Percentiles rank a stretch among this genome's conserved stretches.
These are phyloP conservation scores for Pollenia labialis DNA, from an alignment of 2,888 invertebrate genomes.

Conservation along the genomic window DNA sequence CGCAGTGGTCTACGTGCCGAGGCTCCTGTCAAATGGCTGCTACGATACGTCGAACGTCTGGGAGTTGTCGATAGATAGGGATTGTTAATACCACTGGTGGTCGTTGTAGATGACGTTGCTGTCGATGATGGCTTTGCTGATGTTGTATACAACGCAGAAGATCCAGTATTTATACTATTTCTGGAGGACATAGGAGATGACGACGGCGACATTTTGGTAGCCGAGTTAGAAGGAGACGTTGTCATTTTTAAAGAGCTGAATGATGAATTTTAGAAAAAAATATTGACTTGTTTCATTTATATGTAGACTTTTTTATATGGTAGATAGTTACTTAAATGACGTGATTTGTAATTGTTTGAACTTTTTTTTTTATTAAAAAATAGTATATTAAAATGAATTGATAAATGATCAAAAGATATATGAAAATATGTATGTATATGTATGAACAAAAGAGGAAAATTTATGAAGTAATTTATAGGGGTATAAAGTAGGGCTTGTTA, in stretches of 20 bases:
- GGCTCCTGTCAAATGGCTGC: slow-evolving; percentile 76
- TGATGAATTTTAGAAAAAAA: slow-evolving; percentile 72
- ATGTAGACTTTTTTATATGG: slow-evolving; percentile 32
- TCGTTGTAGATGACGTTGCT: slow-evolving; percentile 46
- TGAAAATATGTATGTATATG: background rate
- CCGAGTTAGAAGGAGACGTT: slow-evolving; percentile 69
- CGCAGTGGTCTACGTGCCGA: slow-evolving; percentile 83
- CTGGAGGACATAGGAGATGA: slow-evolving; percentile 41
- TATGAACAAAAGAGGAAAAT: background rate
- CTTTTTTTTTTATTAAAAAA: background rate
- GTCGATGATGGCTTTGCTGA: slow-evolving; percentile 59
- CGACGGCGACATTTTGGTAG: slow-evolving; percentile 68
- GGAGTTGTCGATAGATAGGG: slow-evolving; percentile 76
- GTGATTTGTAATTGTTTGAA: slow-evolving; percentile 5
- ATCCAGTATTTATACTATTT: slow-evolving; percentile 33
- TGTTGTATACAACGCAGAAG: slow-evolving; percentile 26
- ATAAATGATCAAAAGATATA: slow-evolving; percentile 11
- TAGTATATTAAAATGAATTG: background rate
- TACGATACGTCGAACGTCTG: slow-evolving; percentile 78
- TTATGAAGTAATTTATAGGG: slow-evolving; percentile 11
- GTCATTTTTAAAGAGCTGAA: slow-evolving; percentile 72
- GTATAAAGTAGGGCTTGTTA: background rate
- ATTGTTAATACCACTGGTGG: slow-evolving; percentile 72
- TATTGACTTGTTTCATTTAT: slow-evolving; percentile 71
- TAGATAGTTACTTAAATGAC: slow-evolving; percentile 19